Percentiles rank a stretch among this genome's conserved stretches.
Conservation (phyloP, 2,888 invertebrate genomes). For the Plagodis dolabraria region DNA sequence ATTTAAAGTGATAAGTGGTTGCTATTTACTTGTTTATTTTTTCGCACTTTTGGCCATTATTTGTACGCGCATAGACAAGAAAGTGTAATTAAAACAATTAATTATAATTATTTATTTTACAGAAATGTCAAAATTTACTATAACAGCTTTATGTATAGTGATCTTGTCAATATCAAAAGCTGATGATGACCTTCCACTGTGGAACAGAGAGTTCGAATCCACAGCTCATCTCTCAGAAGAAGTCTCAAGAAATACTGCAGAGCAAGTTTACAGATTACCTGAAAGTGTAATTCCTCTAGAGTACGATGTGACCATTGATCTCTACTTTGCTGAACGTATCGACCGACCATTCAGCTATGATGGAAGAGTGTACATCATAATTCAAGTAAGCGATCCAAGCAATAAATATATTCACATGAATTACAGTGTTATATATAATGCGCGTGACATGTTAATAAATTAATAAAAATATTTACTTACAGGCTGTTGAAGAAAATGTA, state of each 20-base stretch:
- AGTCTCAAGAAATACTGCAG: slow-evolving; percentile 45
- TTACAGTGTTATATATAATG: background rate
- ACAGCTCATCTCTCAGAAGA: slow-evolving; percentile 30
- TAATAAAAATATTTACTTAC: background rate
- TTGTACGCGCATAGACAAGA: no score
- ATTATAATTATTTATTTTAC: slow-evolving; percentile 19
- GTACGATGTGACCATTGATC: slow-evolving; percentile 71
- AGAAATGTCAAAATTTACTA: slow-evolving; percentile 56
- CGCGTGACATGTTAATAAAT: no score
- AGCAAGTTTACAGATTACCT: slow-evolving; percentile 65
- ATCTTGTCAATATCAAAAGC: slow-evolving; percentile 49
- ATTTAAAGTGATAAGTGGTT: no score
- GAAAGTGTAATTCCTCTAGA: slow-evolving; percentile 65
- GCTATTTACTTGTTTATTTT: no score
- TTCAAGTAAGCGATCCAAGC: slow-evolving; percentile 56
- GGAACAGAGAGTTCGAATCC: slow-evolving; percentile 61
- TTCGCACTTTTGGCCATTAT: no score
- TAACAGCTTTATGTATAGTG: slow-evolving; percentile 43
- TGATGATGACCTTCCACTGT: slow-evolving; percentile 57
- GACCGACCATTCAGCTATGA: slow-evolving; percentile 70
- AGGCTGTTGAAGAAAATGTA: slow-evolving; percentile 62
- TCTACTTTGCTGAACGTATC: slow-evolving; percentile 66
- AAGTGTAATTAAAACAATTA: no score
- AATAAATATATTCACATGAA: slow-evolving; percentile 1
- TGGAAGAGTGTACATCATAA: slow-evolving; percentile 61